phyloP scores from a whole-genome alignment of 2,797 vertebrate species.

The Euphonia xanthogaster region DNA sequence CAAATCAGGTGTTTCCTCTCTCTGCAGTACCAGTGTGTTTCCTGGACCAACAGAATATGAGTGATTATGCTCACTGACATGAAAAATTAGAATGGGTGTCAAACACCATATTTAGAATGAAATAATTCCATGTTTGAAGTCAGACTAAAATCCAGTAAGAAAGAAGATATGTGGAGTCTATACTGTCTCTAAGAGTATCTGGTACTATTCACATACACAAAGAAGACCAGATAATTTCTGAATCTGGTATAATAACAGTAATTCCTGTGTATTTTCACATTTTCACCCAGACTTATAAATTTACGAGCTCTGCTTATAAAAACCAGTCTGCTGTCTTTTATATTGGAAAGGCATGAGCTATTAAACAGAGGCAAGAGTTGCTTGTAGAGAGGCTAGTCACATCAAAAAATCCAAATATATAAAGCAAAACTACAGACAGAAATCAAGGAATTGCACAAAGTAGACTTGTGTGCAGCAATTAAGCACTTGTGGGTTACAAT shows the following conservation, averaged over 20 bases:
- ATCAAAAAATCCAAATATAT: neutral
- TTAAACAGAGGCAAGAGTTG: neutral
- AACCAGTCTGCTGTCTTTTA: neutral
- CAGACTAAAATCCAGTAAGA: neutral
- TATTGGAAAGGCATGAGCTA: neutral
- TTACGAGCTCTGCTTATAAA: neutral
- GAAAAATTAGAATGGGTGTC: neutral
- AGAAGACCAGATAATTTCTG: neutral
- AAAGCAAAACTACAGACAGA: neutral
- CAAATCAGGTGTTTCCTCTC: neutral
- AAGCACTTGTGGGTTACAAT: neutral
- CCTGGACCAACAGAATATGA: neutral
- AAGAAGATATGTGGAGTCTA: neutral
- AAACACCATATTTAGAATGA: neutral
- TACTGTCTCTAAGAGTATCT: neutral
- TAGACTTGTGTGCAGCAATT: neutral
- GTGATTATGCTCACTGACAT: neutral
- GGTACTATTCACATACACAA: neutral
- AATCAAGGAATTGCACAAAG: neutral
- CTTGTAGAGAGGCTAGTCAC: neutral
- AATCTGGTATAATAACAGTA: neutral
- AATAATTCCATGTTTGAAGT: neutral
- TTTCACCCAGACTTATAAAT: neutral
- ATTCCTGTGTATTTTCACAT: neutral
- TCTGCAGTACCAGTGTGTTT: neutral